Percentiles rank a stretch among this genome's conserved stretches.
These are phyloP conservation scores for Andricus grossulariae DNA, from an alignment of 1,140 invertebrate genomes.

Conservation along the genomic window DNA sequence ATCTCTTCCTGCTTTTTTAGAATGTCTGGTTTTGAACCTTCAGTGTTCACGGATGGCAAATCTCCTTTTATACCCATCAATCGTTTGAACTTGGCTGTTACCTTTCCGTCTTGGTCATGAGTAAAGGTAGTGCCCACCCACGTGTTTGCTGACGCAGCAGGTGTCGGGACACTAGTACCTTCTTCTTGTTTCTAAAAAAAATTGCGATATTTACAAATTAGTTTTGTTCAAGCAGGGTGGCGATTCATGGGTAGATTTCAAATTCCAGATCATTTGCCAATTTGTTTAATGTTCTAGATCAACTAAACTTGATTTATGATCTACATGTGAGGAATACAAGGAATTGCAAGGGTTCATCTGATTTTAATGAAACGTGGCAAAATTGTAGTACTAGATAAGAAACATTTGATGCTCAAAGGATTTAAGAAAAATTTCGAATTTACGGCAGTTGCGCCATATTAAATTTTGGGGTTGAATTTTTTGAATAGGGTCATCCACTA, in stretches of 20 bases:
- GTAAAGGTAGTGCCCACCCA: conserved; percentile 91
- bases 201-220: not conserved
- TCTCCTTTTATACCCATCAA: conserved; percentile 94
- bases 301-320: too few relatives aligned
- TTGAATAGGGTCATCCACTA: too few relatives aligned
- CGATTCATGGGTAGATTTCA: not conserved
- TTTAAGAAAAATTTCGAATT: too few relatives aligned
- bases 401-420: too few relatives aligned
- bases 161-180: conserved; percentile 56
- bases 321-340: too few relatives aligned
- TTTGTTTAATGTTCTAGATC: not conserved
- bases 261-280: not conserved
- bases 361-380: too few relatives aligned
- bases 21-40: conserved; percentile 77
- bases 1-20: conserved; percentile 92
- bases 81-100: conserved; percentile 95
- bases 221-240: too few relatives aligned
- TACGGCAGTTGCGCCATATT: too few relatives aligned
- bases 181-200: conserved; percentile 63
- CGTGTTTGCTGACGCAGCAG: conserved; percentile 77
- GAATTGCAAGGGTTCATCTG: too few relatives aligned
- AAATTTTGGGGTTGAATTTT: too few relatives aligned
- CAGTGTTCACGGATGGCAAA: conserved; percentile 61
- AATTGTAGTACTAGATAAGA: too few relatives aligned
- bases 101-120: conserved; percentile 92